Conservation (phyloP, 2,888 invertebrate genomes). For the Fragum fragum region DNA sequence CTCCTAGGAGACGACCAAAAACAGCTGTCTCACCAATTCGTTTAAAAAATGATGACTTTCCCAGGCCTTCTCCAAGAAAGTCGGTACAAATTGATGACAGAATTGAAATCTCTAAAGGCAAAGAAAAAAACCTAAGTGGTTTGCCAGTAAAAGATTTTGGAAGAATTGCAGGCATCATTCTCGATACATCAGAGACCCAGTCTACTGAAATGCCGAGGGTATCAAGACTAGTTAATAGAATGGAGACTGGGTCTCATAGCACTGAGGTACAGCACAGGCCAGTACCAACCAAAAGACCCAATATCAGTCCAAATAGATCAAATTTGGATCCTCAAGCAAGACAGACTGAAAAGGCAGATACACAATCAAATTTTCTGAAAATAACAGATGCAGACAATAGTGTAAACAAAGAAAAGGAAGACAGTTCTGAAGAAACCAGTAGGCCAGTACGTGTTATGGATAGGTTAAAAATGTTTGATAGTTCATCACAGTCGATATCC, state of each 20-base stretch:
- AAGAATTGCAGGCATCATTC: conserved; percentile 41
- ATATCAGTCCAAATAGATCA: conserved; percentile 13
- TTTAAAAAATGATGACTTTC: conserved; percentile 22
- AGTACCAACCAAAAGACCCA: conserved; percentile 7
- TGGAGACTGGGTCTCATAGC: conserved; percentile 12
- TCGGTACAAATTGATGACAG: conserved; percentile 44
- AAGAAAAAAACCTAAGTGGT: conserved; percentile 21
- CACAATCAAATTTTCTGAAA: neutral
- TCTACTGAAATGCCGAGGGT: conserved; percentile 35
- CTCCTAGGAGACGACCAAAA: conserved; percentile 39
- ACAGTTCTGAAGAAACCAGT: conserved; percentile 6
- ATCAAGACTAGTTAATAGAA: conserved; percentile 35
- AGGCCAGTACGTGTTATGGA: conserved; percentile 70
- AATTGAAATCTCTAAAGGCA: conserved; percentile 3
- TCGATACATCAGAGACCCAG: conserved; percentile 11
- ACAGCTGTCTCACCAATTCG: conserved; percentile 46
- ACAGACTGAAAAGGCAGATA: neutral
- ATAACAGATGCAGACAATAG: neutral
- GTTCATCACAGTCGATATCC: neutral
- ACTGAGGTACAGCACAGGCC: neutral
- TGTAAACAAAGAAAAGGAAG: neutral
- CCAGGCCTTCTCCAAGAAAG: conserved; percentile 51
- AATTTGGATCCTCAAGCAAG: neutral
- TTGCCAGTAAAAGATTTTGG: conserved; percentile 42
- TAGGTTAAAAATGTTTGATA: conserved; percentile 72